Conservation (phyloP, 2,888 invertebrate species). For the Patella caerulea region DNA sequence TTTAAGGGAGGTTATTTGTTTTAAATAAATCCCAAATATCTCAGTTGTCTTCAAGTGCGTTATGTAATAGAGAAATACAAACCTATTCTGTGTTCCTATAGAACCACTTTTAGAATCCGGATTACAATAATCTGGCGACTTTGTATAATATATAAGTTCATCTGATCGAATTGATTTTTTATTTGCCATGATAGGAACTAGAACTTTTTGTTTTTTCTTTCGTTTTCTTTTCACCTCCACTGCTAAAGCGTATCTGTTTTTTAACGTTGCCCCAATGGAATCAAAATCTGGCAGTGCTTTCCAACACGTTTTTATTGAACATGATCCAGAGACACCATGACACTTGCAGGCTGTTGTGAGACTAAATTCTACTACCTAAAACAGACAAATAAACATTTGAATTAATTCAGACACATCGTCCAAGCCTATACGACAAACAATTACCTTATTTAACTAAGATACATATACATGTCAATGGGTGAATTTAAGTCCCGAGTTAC, state of each 20-base stretch:
- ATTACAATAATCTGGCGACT: constrained; percentile 88
- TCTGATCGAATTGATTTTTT: constrained; percentile 73
- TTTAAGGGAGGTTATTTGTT: too few species aligned
- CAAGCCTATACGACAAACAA: too few species aligned
- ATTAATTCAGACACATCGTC: too few species aligned
- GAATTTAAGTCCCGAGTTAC: too few species aligned
- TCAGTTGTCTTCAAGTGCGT: not conserved
- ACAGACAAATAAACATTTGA: constrained; percentile 8
- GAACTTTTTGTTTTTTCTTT: constrained; percentile 48
- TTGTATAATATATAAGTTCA: constrained; percentile 82
- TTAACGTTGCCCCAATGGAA: constrained; percentile 74
- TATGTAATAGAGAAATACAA: constrained; percentile 41
- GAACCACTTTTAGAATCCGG: constrained; percentile 82
- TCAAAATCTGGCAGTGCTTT: constrained; percentile 78
- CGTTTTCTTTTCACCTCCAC: constrained; percentile 60
- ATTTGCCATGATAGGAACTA: constrained; percentile 70
- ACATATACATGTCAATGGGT: too few species aligned
- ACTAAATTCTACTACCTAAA: constrained; percentile 78
- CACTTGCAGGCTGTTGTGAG: constrained; percentile 82
- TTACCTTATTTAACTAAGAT: too few species aligned
- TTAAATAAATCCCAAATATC: too few species aligned
- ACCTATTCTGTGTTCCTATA: constrained; percentile 85
- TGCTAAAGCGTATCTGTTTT: constrained; percentile 76
- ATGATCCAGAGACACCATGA: constrained; percentile 87
- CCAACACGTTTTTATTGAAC: constrained; percentile 88